Percentiles rank a stretch among this genome's conserved stretches.
phyloP scores from a whole-genome alignment of 92 coral and sea anemone species.

The Heteractis magnifica region DNA sequence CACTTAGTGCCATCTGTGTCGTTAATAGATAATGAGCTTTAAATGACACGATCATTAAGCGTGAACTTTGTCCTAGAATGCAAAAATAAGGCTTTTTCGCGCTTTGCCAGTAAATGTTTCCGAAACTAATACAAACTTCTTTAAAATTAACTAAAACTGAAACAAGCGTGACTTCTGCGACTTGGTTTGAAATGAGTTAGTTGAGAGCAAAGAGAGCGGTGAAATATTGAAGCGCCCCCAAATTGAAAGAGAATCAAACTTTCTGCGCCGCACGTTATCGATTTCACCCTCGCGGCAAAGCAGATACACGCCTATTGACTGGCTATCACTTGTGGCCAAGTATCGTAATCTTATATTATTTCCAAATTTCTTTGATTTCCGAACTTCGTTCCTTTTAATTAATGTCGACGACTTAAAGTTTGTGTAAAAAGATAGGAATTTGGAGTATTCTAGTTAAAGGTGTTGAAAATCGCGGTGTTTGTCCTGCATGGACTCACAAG shows the following conservation, averaged over 20 bases:
- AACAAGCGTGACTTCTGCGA: too few species aligned
- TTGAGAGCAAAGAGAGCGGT: too few species aligned
- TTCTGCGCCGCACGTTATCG: too few species aligned
- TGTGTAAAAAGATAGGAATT: neutral
- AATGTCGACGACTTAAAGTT: neutral
- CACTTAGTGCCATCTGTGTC: constrained; percentile 21
- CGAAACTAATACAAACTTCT: neutral
- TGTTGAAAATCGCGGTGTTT: neutral
- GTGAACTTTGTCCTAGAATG: neutral
- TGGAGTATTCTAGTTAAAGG: neutral
- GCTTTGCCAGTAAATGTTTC: neutral
- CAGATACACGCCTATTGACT: too few species aligned
- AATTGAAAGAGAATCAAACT: too few species aligned
- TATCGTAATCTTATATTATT: too few species aligned
- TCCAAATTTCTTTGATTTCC: too few species aligned
- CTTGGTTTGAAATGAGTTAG: too few species aligned
- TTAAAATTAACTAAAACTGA: too few species aligned
- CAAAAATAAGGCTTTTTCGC: neutral
- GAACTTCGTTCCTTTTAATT: neutral
- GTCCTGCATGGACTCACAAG: neutral
- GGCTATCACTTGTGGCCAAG: too few species aligned
- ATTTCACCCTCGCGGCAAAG: too few species aligned
- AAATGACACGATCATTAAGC: constrained; percentile 16
- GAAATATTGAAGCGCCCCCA: too few species aligned
- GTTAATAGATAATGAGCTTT: constrained; percentile 15